Conservation (phyloP, 1,140 invertebrate species). For the Drosophila dunni region DNA sequence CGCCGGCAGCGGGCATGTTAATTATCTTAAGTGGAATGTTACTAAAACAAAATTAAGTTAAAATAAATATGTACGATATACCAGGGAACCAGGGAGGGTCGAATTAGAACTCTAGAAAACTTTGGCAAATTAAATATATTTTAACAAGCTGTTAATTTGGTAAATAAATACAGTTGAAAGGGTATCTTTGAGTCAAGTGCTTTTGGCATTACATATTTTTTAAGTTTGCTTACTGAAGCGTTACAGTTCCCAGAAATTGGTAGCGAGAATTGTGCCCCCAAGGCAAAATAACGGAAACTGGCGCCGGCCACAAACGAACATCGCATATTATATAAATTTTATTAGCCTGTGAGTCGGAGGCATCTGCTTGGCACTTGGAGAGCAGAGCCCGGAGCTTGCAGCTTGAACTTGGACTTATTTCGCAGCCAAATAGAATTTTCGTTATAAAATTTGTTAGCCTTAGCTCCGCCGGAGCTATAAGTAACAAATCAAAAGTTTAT, state of each 20-base stretch:
- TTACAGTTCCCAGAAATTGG: slow-evolving; percentile 53
- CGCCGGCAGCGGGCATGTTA: neutral
- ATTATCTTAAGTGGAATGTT: neutral
- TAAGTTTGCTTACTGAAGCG: slow-evolving; percentile 73
- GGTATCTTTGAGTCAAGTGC: neutral
- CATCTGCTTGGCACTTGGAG: slow-evolving; percentile 3
- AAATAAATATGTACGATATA: neutral
- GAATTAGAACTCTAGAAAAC: too few species aligned
- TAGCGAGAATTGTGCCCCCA: slow-evolving; percentile 27
- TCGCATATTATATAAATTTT: slow-evolving; percentile 68
- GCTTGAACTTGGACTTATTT: slow-evolving; percentile 7
- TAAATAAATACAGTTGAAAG: neutral
- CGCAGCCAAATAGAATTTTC: slow-evolving; percentile 61
- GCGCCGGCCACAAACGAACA: slow-evolving; percentile 51
- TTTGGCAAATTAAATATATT: neutral
- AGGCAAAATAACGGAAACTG: slow-evolving; percentile 8
- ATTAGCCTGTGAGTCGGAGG: slow-evolving; percentile 26
- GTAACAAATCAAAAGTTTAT: slow-evolving; percentile 79
- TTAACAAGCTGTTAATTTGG: too few species aligned
- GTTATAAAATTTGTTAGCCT: slow-evolving; percentile 60
- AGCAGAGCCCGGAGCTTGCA: neutral
- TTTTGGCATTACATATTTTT: neutral
- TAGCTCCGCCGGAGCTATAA: slow-evolving; percentile 37
- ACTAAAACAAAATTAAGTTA: neutral
- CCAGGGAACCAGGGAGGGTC: too few species aligned